These are phyloP conservation scores for Laothoe populi DNA, from an alignment of 2,888 invertebrate genomes.

Conservation along the genomic window DNA sequence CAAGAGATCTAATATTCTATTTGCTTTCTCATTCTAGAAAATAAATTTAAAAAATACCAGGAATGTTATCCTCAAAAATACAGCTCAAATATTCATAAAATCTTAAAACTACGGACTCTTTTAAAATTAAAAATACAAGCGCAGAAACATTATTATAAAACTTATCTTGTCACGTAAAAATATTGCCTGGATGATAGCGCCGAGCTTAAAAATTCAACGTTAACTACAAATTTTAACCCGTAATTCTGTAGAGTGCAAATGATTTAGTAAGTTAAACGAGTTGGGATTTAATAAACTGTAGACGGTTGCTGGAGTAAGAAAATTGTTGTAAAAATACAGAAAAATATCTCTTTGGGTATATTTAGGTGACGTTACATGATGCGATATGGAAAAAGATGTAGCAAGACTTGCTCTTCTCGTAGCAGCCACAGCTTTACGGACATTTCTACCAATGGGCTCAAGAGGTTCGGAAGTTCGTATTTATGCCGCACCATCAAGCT, in stretches of 20 bases:
- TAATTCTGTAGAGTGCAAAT: slow-evolving; percentile 11
- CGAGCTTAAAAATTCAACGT: not conserved
- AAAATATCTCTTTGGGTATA: not conserved
- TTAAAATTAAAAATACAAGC: slow-evolving; percentile 6
- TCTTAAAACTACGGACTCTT: not conserved
- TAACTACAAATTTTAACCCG: slow-evolving; percentile 9
- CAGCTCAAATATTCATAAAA: not conserved
- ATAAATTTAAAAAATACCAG: no score
- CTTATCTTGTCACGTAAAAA: slow-evolving; percentile 15
- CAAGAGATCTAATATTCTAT: no score
- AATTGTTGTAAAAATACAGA: slow-evolving; percentile 24
- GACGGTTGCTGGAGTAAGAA: slow-evolving; percentile 23
- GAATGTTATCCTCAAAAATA: no score
- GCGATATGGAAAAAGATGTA: not conserved
- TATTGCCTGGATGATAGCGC: not conserved
- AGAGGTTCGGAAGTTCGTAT: no score
- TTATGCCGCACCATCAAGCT: no score
- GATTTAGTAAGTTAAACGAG: slow-evolving; percentile 13
- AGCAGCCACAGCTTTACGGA: no score
- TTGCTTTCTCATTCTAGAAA: no score
- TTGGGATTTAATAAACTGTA: not conserved
- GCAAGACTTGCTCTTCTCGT: no score
- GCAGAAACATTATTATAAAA: slow-evolving; percentile 5
- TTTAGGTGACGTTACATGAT: not conserved
- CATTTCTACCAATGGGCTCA: no score